Percentiles rank a stretch among this genome's conserved stretches.
These are phyloP conservation scores for Conopomorpha cramerella DNA, from an alignment of 1,140 invertebrate genomes.

Conservation along the genomic window DNA sequence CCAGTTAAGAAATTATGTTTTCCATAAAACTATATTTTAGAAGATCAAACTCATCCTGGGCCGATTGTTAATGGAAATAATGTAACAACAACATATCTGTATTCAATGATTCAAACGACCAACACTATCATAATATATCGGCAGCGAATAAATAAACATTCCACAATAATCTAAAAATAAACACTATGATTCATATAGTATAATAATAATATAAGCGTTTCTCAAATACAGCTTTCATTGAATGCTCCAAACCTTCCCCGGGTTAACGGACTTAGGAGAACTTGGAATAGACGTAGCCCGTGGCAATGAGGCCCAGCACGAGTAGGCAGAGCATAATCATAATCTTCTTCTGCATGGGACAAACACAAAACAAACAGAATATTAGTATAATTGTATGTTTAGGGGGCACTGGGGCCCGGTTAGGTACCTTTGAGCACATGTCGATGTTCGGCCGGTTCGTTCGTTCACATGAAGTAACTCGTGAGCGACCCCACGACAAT, in stretches of 20 bases:
- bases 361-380: slow-evolving; percentile 55
- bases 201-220: too few relatives aligned
- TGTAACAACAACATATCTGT: too few relatives aligned
- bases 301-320: slow-evolving; percentile 75
- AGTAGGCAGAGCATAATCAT: slow-evolving; percentile 93
- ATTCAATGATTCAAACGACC: too few relatives aligned
- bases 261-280: slow-evolving; percentile 42
- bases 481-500: slow-evolving; percentile 72
- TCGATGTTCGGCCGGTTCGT: slow-evolving; percentile 13
- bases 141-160: slow-evolving; percentile 27
- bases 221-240: slow-evolving; percentile 24
- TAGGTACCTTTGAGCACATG: slow-evolving; percentile 43
- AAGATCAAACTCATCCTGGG: too few relatives aligned
- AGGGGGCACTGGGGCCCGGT: too few relatives aligned
- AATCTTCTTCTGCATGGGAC: slow-evolving; percentile 91
- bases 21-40: too few relatives aligned
- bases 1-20: too few relatives aligned
- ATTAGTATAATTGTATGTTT: too few relatives aligned
- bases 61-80: too few relatives aligned
- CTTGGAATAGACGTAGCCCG: slow-evolving; percentile 67
- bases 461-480: slow-evolving; percentile 48
- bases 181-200: too few relatives aligned
- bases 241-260: slow-evolving; percentile 45
- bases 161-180: slow-evolving; percentile 31
- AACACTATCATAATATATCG: slow-evolving; percentile 5